These are phyloP conservation scores for Marisa cornuarietis DNA, from an alignment of 1,140 invertebrate genomes.

Conservation along the genomic window DNA sequence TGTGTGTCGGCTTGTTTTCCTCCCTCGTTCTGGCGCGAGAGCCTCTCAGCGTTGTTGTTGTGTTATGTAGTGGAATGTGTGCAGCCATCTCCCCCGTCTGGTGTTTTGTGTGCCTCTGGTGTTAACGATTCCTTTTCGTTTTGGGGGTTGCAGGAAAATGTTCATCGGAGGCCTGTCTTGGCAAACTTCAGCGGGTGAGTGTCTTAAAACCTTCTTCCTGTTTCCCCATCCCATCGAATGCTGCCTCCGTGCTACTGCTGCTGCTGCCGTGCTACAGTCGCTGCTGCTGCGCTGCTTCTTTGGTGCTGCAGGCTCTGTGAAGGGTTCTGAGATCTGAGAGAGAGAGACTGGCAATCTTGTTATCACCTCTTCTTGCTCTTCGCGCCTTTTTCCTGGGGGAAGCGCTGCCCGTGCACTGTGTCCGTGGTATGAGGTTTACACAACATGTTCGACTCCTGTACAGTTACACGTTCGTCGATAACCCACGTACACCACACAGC, in stretches of 20 bases:
- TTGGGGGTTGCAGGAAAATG: slow-evolving; percentile 91
- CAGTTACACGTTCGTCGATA: no score
- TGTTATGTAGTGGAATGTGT: slow-evolving; percentile 26
- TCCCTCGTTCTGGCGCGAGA: slow-evolving; percentile 22
- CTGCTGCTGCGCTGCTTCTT: not conserved
- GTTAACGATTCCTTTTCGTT: slow-evolving; percentile 36
- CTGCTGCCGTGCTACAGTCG: not conserved
- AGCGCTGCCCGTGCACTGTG: no score
- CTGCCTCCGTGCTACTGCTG: not conserved
- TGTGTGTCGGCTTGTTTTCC: slow-evolving; percentile 17
- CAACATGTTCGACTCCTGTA: no score
- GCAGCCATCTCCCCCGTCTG: no score
- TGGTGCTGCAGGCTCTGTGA: not conserved
- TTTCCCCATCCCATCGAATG: not conserved
- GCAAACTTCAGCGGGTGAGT: slow-evolving; percentile 98
- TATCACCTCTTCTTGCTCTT: no score
- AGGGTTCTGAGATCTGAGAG: not conserved
- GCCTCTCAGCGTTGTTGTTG: slow-evolving; percentile 24
- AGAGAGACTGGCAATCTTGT: slow-evolving; percentile 5
- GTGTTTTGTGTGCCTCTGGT: not conserved
- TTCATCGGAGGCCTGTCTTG: slow-evolving; percentile 99
- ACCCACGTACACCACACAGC: no score
- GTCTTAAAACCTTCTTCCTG: not conserved
- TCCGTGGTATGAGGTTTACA: no score
- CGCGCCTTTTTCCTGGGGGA: no score